Evolutionary conservation across 2,797 vertebrate genomes (phyloP).

Genomic region (Brachymystax lenok): DNA sequence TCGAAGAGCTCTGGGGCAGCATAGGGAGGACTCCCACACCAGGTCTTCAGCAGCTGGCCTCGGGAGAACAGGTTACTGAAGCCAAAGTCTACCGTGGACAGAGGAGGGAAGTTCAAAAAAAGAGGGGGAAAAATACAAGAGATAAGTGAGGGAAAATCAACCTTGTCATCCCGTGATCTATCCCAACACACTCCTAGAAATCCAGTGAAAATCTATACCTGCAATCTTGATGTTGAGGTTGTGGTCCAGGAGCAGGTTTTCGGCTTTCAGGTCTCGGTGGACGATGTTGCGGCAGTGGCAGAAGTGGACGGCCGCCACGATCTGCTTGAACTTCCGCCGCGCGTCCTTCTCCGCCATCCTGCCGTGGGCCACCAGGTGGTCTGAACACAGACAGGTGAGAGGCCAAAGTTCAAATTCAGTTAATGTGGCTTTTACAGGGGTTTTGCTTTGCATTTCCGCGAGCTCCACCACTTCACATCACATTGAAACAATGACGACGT

Average conservation of each 20-base stretch:
- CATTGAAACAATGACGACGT: neutral
- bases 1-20: constrained; percentile 97
- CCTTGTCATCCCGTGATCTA: too few relatives aligned
- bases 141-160: neutral
- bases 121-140: constrained; percentile 4
- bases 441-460: too few relatives aligned
- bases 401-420: neutral
- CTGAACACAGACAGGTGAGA: constrained; percentile 60
- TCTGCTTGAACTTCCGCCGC: constrained; percentile 96
- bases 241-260: constrained; percentile 96
- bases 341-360: constrained; percentile 98
- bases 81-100: constrained; percentile 86
- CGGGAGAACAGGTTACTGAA: constrained; percentile 98
- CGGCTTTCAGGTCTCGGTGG: constrained; percentile 96
- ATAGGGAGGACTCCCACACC: constrained; percentile 98
- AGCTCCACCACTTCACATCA: too few relatives aligned
- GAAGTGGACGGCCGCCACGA: constrained; percentile 94
- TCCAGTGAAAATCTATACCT: constrained; percentile 68
- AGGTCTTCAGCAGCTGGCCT: constrained; percentile 95
- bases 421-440: neutral
- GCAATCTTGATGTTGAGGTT: constrained; percentile 99
- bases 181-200: constrained; percentile 1
- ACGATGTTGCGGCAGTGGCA: constrained; percentile 97
- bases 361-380: constrained; percentile 96
- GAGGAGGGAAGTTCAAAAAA: constrained; percentile 5